These are phyloP conservation scores for Antechinus flavipes DNA, from an alignment of 2,113 vertebrate genomes.

Conservation along the genomic window DNA sequence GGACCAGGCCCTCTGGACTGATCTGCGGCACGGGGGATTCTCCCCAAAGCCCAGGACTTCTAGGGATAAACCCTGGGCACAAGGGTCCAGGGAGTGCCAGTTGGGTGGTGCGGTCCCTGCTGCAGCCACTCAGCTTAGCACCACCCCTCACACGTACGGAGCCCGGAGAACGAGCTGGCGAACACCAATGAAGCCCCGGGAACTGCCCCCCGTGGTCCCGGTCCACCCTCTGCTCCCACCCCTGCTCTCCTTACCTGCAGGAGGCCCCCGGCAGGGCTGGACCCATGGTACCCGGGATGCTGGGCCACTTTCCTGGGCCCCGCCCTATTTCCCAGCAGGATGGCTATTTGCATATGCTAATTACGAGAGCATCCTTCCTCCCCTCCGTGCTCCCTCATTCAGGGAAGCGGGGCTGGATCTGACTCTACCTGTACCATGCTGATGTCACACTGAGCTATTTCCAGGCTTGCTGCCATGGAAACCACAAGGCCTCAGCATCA, in stretches of 20 bases:
- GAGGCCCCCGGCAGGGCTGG: background rate
- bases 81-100: background rate
- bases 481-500: slow-evolving; percentile 90
- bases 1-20: background rate
- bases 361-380: slow-evolving; percentile 70
- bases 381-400: slow-evolving; percentile 77
- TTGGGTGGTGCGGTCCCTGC: background rate
- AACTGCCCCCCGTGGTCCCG: background rate
- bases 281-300: background rate
- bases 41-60: background rate
- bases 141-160: too few species aligned
- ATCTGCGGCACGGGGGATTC: background rate
- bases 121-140: background rate
- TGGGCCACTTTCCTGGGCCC: background rate
- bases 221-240: slow-evolving; percentile 20
- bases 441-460: slow-evolving; percentile 88
- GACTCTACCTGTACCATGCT: slow-evolving; percentile 86
- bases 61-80: background rate
- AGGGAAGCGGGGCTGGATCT: slow-evolving; percentile 80
- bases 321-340: background rate
- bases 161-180: background rate
- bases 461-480: slow-evolving; percentile 89
- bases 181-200: background rate
- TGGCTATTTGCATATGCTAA: slow-evolving; percentile 78
- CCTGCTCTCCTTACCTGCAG: slow-evolving; percentile 46